phyloP scores from a whole-genome alignment of 1,140 invertebrate species.

The Pygmarrhopalites habei region DNA sequence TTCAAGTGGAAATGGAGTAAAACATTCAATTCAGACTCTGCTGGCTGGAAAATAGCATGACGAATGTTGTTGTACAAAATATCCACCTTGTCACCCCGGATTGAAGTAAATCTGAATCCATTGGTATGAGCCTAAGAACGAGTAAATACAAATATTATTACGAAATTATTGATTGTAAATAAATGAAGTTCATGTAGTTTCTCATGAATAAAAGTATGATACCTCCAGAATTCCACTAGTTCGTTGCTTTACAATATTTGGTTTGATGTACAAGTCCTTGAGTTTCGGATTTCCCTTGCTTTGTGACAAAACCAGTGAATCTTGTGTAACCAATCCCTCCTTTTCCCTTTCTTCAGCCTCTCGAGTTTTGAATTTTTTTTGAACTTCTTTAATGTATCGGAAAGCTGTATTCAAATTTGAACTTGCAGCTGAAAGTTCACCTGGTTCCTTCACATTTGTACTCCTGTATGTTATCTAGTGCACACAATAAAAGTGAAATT shows the following conservation, averaged over 20 bases:
- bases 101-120: slow-evolving; percentile 96
- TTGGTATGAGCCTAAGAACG: slow-evolving; percentile 93
- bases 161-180: neutral
- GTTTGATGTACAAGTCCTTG: slow-evolving; percentile 96
- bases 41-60: slow-evolving; percentile 98
- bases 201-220: too few species aligned
- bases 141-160: slow-evolving; percentile 35
- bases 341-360: slow-evolving; percentile 98
- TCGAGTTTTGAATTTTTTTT: slow-evolving; percentile 96
- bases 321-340: slow-evolving; percentile 97
- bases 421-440: slow-evolving; percentile 89
- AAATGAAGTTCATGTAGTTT: neutral
- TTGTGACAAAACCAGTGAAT: slow-evolving; percentile 87
- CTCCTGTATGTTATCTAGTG: slow-evolving; percentile 84
- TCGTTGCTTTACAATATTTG: slow-evolving; percentile 95
- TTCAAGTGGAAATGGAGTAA: slow-evolving; percentile 97
- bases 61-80: slow-evolving; percentile 99
- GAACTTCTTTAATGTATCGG: slow-evolving; percentile 96
- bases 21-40: slow-evolving; percentile 99
- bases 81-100: slow-evolving; percentile 97
- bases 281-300: slow-evolving; percentile 97
- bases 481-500: neutral
- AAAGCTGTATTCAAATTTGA: slow-evolving; percentile 95
- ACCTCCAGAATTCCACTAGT: slow-evolving; percentile 63
- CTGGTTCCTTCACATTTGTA: slow-evolving; percentile 95